Conservation (phyloP, 1,140 invertebrate species). For the Aplysia californica region DNA sequence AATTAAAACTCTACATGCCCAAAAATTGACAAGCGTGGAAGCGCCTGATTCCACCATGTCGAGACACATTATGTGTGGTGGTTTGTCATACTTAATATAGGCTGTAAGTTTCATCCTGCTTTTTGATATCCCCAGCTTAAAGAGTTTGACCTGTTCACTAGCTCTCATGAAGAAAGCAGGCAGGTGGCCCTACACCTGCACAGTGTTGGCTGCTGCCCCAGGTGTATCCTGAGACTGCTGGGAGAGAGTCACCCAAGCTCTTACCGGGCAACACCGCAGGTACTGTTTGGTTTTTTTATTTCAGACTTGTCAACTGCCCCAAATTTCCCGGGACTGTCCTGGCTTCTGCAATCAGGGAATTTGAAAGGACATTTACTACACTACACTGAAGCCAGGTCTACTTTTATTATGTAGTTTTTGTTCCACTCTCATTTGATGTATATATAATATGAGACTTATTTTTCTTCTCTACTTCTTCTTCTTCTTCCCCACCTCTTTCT, state of each 20-base stretch:
- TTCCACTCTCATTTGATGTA: background rate
- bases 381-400: background rate
- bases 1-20: too few relatives aligned
- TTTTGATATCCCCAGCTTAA: background rate
- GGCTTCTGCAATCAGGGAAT: too few relatives aligned
- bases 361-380: background rate
- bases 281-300: too few relatives aligned
- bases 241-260: slow-evolving; percentile 34
- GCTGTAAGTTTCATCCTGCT: background rate
- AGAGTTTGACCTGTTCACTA: background rate
- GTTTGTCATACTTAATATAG: background rate
- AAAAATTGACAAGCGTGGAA: background rate
- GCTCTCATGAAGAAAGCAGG: background rate
- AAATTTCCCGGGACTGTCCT: too few relatives aligned
- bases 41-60: too few relatives aligned
- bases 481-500: background rate
- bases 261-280: slow-evolving; percentile 31
- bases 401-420: background rate
- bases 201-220: slow-evolving; percentile 41
- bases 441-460: background rate
- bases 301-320: background rate
- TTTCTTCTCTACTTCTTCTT: background rate
- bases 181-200: slow-evolving; percentile 18
- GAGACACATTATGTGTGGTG: background rate
- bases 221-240: slow-evolving; percentile 44